Base-by-base conservation (phyloP, 92 coral and sea anemone species). In the Siderastrea siderea region DNA sequence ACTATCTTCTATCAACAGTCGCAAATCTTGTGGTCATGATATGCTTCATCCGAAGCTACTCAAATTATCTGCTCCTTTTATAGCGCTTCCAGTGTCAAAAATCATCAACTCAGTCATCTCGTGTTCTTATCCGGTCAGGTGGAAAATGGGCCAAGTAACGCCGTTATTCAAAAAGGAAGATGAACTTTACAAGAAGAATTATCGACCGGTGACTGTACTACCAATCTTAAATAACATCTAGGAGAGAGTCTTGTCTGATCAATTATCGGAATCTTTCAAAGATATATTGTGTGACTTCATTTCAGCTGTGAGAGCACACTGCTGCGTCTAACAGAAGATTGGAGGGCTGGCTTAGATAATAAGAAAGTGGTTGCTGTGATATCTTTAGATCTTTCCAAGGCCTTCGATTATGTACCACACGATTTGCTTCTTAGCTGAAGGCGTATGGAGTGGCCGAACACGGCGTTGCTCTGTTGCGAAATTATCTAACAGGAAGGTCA, bases 71-170 rank as follows among this genome's bases (percentile, higher is more conserved):
- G 84, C 75, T 62, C 74, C 84, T 5, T 77, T 68, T 59, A 86
- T 86, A 57, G 90, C 90, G 68, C 84, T 59, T 48, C 84, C 90
- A n/a, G 74, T 85, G 73, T 50, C 84, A 59, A 43, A 46, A 59
- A 85, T 76, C 47, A 52, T 85, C 49, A 50, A 72, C 63, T 84
- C 88, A 5, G 72, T 84, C 68, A 74, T 50, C 54, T 50, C 58
- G 81, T 85, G 89, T 62, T 70, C 17, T 60, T 75, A 85, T 63
- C 84, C 89, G 47, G 62, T 76, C 19, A 53, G 83, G 44, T 85
- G 89, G 83, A 85, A 85, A 75, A 85, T 75, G 89, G 89, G 83
- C 51, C 89, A 85, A 70, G 47, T 75, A 74, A 76, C 87, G 52
- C 81, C 87, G 13, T 5, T 71, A 7, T 77, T 63, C 38, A 85